These are phyloP conservation scores for Varanus komodoensis DNA, from an alignment of 2,113 vertebrate species.

Conservation along the genomic window DNA sequence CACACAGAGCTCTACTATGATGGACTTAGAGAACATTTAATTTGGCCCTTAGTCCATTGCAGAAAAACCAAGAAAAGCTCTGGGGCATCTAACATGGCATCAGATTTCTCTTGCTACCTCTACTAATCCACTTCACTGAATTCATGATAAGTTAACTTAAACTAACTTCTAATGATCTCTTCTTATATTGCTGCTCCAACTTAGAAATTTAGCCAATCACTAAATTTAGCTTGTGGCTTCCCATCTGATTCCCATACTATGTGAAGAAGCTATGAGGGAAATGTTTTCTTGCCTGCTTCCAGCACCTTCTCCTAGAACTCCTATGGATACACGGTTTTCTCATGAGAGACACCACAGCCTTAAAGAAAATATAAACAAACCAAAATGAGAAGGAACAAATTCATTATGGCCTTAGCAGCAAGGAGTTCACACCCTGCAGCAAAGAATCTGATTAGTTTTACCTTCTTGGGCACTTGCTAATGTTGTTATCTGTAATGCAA, in stretches of 20 bases:
- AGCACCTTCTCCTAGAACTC: not conserved
- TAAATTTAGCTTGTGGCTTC: not conserved
- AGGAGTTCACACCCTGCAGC: not conserved
- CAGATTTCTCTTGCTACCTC: no score
- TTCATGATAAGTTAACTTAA: not conserved
- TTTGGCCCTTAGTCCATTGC: not conserved
- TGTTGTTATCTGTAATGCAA: constrained; percentile 21
- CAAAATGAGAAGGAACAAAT: not conserved
- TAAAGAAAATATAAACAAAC: not conserved
- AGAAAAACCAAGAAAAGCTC: not conserved
- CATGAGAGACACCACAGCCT: not conserved
- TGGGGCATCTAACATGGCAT: not conserved
- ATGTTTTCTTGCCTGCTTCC: not conserved
- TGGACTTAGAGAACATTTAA: no score
- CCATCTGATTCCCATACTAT: not conserved
- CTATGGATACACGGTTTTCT: not conserved
- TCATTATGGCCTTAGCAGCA: constrained; percentile 11
- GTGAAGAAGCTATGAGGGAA: not conserved
- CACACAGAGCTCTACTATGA: no score
- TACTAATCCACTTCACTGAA: not conserved
- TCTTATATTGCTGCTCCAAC: no score
- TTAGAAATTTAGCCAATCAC: not conserved
- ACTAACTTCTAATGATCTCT: not conserved
- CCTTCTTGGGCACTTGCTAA: not conserved
- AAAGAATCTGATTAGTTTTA: not conserved